phyloP scores from a whole-genome alignment of 1,140 invertebrate genomes.

The Solen grandis region DNA sequence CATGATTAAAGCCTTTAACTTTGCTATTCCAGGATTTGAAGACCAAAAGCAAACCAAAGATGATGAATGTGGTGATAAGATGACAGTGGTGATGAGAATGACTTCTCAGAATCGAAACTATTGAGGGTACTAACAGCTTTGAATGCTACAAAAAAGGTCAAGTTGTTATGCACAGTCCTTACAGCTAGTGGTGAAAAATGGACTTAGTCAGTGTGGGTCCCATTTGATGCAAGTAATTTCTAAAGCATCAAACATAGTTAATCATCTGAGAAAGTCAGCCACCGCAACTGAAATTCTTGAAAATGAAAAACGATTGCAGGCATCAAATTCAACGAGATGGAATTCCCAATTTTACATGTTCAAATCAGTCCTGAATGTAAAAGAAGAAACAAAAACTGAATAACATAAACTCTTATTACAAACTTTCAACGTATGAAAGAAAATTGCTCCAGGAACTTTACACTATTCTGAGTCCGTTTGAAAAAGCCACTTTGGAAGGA shows the following conservation, averaged over 20 bases:
- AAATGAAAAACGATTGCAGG: neutral
- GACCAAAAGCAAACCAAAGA: too few relatives aligned
- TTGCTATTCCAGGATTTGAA: neutral
- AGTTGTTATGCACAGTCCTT: neutral
- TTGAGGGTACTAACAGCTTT: too few relatives aligned
- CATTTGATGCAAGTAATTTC: too few relatives aligned
- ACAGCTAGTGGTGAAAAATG: neutral
- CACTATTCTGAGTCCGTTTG: neutral
- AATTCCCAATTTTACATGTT: neutral
- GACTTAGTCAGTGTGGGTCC: neutral
- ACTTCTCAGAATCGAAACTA: too few relatives aligned
- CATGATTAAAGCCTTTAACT: neutral
- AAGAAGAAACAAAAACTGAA: constrained; percentile 7
- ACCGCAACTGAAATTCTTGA: too few relatives aligned
- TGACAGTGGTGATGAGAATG: too few relatives aligned
- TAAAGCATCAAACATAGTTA: neutral
- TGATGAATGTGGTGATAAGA: too few relatives aligned
- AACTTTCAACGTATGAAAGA: neutral
- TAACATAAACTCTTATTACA: neutral
- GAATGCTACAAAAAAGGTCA: neutral
- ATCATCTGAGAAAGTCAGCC: neutral
- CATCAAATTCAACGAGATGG: neutral
- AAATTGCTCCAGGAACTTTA: neutral
- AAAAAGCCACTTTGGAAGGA: neutral
- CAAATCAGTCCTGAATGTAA: neutral